Conservation (phyloP, 2,888 invertebrate species). For the Caprella mutica region DNA sequence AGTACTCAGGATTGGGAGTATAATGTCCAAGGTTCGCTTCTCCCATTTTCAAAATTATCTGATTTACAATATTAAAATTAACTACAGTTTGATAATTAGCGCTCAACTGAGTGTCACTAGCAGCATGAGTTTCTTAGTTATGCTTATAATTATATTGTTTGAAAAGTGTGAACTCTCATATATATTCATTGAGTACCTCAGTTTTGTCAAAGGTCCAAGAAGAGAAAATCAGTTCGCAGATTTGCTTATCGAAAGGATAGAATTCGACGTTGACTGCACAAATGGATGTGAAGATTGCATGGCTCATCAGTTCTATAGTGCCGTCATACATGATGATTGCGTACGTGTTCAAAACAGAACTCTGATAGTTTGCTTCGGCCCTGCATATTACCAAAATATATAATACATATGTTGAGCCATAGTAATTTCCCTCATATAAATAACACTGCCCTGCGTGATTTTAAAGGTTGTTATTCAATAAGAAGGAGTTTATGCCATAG, state of each 20-base stretch:
- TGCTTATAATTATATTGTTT: too few relatives aligned
- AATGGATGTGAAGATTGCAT: conserved; percentile 18
- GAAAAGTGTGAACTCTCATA: too few relatives aligned
- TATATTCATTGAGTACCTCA: too few relatives aligned
- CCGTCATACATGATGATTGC: conserved; percentile 13
- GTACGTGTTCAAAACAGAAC: conserved; percentile 13
- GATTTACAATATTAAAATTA: too few relatives aligned
- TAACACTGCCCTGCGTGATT: not conserved
- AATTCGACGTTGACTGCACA: conserved; percentile 18
- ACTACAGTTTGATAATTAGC: too few relatives aligned
- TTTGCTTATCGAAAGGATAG: conserved; percentile 31
- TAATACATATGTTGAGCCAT: not conserved
- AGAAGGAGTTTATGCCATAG: not conserved
- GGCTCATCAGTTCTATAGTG: conserved; percentile 13
- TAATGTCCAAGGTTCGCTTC: conserved; percentile 21
- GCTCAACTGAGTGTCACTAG: too few relatives aligned
- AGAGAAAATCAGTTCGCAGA: conserved; percentile 20
- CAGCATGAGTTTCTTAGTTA: too few relatives aligned
- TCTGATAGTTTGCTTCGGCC: conserved; percentile 15
- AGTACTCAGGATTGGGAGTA: conserved; percentile 21
- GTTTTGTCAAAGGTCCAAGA: conserved; percentile 25
- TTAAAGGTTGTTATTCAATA: not conserved
- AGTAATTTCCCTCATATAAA: not conserved
- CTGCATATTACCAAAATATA: conserved; percentile 1
- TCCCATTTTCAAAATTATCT: too few relatives aligned